These are phyloP conservation scores for Pipistrellus kuhlii DNA, from an alignment of 2,797 vertebrate species.

Conservation along the genomic window DNA sequence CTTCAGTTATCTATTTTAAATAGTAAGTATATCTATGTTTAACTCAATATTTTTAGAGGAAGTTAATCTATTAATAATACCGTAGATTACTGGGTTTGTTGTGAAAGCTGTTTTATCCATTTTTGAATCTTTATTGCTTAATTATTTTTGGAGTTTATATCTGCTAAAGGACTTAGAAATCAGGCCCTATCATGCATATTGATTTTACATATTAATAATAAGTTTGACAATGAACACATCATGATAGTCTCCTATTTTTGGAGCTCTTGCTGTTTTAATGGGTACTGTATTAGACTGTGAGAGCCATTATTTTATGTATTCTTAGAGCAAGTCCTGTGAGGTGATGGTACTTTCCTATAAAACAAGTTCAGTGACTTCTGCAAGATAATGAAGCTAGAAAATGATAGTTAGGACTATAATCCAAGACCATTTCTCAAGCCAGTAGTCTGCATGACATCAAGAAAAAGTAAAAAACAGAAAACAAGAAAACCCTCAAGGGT, in stretches of 20 bases:
- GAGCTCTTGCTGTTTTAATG: conserved; percentile 9
- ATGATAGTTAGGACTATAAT: neutral
- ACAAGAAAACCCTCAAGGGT: neutral
- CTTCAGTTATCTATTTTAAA: neutral
- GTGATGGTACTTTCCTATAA: neutral
- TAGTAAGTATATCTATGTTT: neutral
- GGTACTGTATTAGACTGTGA: neutral
- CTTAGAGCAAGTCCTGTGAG: neutral
- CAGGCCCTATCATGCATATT: neutral
- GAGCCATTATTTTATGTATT: neutral
- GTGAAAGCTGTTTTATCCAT: conserved; percentile 1
- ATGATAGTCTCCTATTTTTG: neutral
- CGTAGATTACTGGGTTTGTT: conserved; percentile 11
- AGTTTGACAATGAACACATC: neutral
- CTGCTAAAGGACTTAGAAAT: conserved; percentile 26
- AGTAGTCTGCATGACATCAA: neutral
- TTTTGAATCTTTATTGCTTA: neutral
- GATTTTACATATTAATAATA: conserved; percentile 8
- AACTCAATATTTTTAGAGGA: conserved; percentile 22
- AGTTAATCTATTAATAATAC: conserved; percentile 13
- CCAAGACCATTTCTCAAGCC: neutral
- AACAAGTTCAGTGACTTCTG: neutral
- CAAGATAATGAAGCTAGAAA: neutral
- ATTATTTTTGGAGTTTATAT: conserved; percentile 13
- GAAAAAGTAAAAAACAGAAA: neutral